Conservation (phyloP, 2,888 invertebrate genomes). For the Ochropleura leucogaster region DNA sequence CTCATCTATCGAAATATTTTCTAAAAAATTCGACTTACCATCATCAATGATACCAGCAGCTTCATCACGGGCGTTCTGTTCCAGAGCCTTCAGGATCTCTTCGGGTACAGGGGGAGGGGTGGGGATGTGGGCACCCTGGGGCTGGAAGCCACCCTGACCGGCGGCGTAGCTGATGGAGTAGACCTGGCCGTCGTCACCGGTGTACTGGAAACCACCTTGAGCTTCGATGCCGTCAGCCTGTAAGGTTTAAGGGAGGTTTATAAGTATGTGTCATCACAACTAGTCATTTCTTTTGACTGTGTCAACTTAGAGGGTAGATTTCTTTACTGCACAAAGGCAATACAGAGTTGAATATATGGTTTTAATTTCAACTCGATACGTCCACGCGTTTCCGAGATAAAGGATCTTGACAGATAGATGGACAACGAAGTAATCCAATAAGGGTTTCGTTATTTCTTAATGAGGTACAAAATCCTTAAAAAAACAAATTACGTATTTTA, state of each 20-base stretch:
- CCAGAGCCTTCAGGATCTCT: slow-evolving; percentile 90
- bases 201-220: slow-evolving; percentile 91
- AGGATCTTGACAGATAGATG: no score
- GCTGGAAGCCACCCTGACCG: slow-evolving; percentile 90
- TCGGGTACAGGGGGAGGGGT: slow-evolving; percentile 91
- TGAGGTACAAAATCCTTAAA: no score
- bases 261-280: background rate
- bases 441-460: no score
- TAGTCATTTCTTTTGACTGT: no score
- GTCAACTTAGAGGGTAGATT: no score
- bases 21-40: slow-evolving; percentile 75
- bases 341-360: no score
- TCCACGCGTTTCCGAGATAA: no score
- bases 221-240: slow-evolving; percentile 89
- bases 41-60: slow-evolving; percentile 90
- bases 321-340: no score
- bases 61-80: slow-evolving; percentile 89
- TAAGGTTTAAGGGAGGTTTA: slow-evolving; percentile 55
- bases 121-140: slow-evolving; percentile 91
- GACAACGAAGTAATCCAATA: no score
- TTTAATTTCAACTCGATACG: no score
- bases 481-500: no score
- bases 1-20: background rate
- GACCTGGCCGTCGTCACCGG: slow-evolving; percentile 91
- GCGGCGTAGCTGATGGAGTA: slow-evolving; percentile 90